Percentiles rank a stretch among this genome's conserved stretches.
Conservation (phyloP, 1,140 invertebrate genomes). For the Diorhabda elongata region DNA sequence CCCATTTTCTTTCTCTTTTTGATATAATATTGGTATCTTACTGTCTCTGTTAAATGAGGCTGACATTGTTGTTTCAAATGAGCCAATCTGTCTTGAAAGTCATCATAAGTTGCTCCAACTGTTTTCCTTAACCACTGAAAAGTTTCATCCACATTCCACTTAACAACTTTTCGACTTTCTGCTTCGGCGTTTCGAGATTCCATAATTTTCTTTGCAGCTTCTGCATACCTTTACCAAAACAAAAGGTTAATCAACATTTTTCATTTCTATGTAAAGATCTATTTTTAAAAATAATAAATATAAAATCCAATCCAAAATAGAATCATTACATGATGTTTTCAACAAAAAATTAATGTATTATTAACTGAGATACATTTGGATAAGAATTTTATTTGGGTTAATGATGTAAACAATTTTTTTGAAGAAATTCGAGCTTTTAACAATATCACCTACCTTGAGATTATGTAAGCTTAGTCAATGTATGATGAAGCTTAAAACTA, state of each 20-base stretch:
- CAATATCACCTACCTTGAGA: too few species aligned
- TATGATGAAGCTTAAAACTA: too few species aligned
- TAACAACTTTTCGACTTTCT: constrained; percentile 93
- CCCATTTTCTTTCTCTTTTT: too few species aligned
- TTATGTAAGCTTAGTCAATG: too few species aligned
- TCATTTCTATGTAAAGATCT: background rate
- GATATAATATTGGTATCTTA: constrained; percentile 22
- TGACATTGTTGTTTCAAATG: constrained; percentile 86
- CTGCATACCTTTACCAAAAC: constrained; percentile 63
- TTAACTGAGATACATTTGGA: too few species aligned
- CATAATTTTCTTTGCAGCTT: constrained; percentile 95
- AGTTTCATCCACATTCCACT: constrained; percentile 97
- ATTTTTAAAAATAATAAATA: too few species aligned
- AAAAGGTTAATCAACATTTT: background rate
- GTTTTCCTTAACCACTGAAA: constrained; percentile 93
- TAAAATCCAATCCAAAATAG: too few species aligned
- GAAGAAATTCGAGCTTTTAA: too few species aligned
- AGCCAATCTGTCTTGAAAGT: constrained; percentile 79
- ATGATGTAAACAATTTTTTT: too few species aligned
- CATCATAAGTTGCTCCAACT: constrained; percentile 93
- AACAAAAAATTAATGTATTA: too few species aligned
- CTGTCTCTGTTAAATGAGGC: constrained; percentile 89
- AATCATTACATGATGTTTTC: too few species aligned
- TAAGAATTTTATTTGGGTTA: too few species aligned
- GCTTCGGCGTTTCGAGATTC: constrained; percentile 88